Percentiles rank a stretch among this genome's conserved stretches.
These are phyloP conservation scores for Pyrgilauda ruficollis DNA, from an alignment of 2,113 vertebrate species.

Conservation along the genomic window DNA sequence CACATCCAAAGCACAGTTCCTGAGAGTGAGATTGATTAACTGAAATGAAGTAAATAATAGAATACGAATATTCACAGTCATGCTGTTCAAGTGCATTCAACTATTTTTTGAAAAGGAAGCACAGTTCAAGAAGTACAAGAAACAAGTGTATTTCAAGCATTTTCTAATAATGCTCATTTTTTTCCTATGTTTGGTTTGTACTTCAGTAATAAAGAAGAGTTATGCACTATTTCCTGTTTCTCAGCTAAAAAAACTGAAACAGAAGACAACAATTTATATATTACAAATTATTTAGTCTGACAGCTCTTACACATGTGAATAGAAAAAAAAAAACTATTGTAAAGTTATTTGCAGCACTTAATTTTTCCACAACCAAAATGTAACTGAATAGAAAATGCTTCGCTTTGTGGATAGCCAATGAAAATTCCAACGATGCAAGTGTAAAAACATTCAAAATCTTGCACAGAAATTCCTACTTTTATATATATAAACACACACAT, in stretches of 20 bases:
- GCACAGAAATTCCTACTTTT: not conserved
- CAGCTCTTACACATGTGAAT: not conserved
- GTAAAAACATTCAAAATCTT: not conserved
- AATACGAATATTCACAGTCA: not conserved
- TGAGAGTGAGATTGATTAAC: not conserved
- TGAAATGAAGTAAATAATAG: not conserved
- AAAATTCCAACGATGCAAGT: not conserved
- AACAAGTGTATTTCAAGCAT: not conserved
- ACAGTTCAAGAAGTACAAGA: not conserved
- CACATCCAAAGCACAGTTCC: not conserved
- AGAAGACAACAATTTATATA: not conserved
- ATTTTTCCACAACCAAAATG: not conserved
- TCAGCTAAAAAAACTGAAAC: not conserved
- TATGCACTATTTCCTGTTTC: not conserved
- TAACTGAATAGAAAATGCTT: not conserved
- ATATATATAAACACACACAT: not conserved
- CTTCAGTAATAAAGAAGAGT: not conserved
- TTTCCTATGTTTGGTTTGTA: not conserved
- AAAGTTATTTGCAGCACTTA: not conserved
- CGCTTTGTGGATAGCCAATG: not conserved
- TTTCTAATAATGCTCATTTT: not conserved
- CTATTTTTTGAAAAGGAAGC: not conserved
- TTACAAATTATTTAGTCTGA: not conserved
- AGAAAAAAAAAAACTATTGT: not conserved
- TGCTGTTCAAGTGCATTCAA: not conserved